phyloP scores from a whole-genome alignment of 2,113 vertebrate genomes.

The Laticauda laticaudata region DNA sequence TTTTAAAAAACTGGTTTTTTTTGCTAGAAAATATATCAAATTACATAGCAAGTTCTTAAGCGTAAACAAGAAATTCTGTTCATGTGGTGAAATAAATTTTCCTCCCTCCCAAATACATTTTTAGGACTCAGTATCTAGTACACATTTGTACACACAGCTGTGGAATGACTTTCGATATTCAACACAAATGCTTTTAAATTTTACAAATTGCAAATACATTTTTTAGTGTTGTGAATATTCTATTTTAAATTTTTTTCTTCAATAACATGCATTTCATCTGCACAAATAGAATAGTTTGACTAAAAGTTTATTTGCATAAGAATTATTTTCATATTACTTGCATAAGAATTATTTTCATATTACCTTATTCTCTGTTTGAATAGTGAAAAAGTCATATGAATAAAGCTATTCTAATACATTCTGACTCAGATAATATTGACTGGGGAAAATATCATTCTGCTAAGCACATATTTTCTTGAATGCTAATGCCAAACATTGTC shows the following conservation, averaged over 20 bases:
- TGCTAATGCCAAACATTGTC: background rate
- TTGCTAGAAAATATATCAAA: conserved; percentile 20
- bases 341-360: background rate
- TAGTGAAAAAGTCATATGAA: background rate
- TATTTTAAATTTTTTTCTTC: background rate
- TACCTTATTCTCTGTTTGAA: background rate
- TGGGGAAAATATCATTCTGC: background rate
- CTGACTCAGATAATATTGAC: background rate
- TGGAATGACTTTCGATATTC: background rate
- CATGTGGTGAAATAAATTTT: conserved; percentile 23
- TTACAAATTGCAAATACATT: background rate
- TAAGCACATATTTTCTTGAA: background rate
- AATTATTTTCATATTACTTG: background rate
- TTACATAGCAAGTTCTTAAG: conserved; percentile 3
- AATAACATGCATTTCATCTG: background rate
- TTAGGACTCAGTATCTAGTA: conserved; percentile 10
- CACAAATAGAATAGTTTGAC: background rate
- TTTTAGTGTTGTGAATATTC: background rate
- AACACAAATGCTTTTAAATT: background rate
- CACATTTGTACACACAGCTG: background rate
- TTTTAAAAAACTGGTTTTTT: background rate
- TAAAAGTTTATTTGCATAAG: background rate
- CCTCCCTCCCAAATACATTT: background rate
- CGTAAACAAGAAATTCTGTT: conserved; percentile 26
- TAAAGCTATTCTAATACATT: background rate